Percentiles rank a stretch among this genome's conserved stretches.
phyloP scores from a whole-genome alignment of 1,140 invertebrate species.

The Solen grandis region DNA sequence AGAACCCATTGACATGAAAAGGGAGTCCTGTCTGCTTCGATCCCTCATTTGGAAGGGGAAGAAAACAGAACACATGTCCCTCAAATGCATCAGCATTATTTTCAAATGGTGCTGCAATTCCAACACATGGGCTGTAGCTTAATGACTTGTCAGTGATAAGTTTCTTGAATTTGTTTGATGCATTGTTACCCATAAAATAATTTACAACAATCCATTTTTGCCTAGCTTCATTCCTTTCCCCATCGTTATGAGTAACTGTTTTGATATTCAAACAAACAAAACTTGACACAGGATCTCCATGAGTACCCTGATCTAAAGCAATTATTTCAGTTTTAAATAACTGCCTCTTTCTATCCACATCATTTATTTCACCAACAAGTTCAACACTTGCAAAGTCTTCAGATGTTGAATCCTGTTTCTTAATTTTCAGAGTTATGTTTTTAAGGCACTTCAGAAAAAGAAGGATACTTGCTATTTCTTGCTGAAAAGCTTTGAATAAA shows the following conservation, averaged over 20 bases:
- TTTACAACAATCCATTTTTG: conserved; percentile 39
- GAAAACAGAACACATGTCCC: conserved; percentile 70
- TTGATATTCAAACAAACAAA: background rate
- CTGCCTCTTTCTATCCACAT: background rate
- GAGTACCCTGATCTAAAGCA: background rate
- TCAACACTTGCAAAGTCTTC: background rate
- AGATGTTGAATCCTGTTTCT: background rate
- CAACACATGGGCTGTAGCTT: conserved; percentile 37
- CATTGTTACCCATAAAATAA: conserved; percentile 19
- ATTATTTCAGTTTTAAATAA: background rate
- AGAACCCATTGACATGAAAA: conserved; percentile 72
- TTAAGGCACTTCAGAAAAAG: conserved; percentile 59
- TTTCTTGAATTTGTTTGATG: conserved; percentile 15
- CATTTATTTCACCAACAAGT: background rate
- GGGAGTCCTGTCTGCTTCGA: conserved; percentile 67
- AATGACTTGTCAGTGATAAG: conserved; percentile 16
- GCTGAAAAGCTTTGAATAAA: conserved; percentile 56
- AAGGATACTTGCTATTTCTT: conserved; percentile 43
- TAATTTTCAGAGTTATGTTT: background rate
- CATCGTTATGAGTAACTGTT: background rate
- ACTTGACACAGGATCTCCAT: background rate
- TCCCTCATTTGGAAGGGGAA: conserved; percentile 67
- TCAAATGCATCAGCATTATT: background rate
- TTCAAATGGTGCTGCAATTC: conserved; percentile 16
- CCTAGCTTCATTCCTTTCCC: background rate